Evolutionary conservation across 2,888 invertebrate species (phyloP).

Genomic region (Endomychus coccineus): DNA sequence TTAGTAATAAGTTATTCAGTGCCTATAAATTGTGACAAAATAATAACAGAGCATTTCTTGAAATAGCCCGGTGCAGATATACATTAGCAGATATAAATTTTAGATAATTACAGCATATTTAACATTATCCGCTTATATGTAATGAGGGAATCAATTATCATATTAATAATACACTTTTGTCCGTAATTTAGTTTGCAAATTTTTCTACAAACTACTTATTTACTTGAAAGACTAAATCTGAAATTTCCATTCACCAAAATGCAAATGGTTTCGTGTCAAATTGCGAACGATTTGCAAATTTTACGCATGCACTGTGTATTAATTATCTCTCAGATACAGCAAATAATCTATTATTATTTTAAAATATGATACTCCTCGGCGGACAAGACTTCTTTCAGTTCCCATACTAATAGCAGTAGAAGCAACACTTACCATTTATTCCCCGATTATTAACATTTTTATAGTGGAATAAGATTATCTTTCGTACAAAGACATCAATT

Average conservation of each 20-base stretch:
- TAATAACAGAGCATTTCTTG: no score
- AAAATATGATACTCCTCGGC: constrained; percentile 19
- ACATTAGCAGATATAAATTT: no score
- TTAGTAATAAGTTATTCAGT: no score
- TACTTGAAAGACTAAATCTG: constrained; percentile 26
- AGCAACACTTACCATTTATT: no score
- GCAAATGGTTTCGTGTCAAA: constrained; percentile 37
- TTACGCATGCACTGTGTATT: constrained; percentile 33
- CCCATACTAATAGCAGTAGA: constrained; percentile 16
- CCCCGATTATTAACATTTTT: no score
- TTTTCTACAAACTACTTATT: constrained; percentile 22
- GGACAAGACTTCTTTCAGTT: constrained; percentile 10
- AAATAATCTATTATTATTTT: constrained; percentile 38
- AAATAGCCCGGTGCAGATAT: no score
- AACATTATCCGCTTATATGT: constrained; percentile 10
- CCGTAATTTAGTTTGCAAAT: constrained; percentile 35
- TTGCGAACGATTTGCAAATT: constrained; percentile 38
- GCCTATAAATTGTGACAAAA: no score
- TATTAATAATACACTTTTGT: constrained; percentile 23
- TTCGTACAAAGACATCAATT: no score
- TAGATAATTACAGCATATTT: no score
- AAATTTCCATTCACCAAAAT: constrained; percentile 36
- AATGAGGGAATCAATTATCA: constrained; percentile 23
- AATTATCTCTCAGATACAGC: constrained; percentile 35
- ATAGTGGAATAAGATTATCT: no score